These are phyloP conservation scores for Paramormyrops hopkinsi DNA, from an alignment of 2,797 vertebrate species.

Conservation along the genomic window DNA sequence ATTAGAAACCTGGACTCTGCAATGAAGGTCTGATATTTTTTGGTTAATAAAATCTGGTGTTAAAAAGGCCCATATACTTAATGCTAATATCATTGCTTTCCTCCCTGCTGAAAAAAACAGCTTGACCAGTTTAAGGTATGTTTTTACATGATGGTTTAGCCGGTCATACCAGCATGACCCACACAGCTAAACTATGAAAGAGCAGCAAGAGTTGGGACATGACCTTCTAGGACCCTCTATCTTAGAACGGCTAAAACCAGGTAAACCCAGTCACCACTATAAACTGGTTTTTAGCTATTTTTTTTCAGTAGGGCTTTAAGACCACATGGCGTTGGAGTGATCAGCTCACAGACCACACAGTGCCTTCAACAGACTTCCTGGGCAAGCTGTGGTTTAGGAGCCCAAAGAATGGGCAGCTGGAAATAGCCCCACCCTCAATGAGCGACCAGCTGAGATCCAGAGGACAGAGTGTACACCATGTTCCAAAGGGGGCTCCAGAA, in stretches of 20 bases:
- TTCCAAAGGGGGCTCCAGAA: background rate
- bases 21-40: background rate
- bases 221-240: background rate
- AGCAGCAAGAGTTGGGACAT: background rate
- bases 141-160: background rate
- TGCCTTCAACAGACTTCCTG: background rate
- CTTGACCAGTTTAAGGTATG: background rate
- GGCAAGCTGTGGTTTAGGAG: background rate
- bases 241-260: background rate
- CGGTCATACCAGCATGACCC: background rate
- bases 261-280: background rate
- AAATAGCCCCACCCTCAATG: background rate
- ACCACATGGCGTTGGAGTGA: background rate
- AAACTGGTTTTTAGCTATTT: background rate
- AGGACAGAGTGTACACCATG: background rate
- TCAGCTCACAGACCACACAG: background rate
- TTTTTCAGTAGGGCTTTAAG: background rate
- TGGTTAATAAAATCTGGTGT: background rate
- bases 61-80: background rate
- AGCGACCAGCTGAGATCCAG: background rate
- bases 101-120: background rate
- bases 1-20: background rate
- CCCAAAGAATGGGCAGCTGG: background rate
- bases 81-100: background rate
- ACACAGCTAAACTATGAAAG: background rate